Evolutionary conservation across 2,888 invertebrate genomes (phyloP).

Genomic region (Athalia cordata): DNA sequence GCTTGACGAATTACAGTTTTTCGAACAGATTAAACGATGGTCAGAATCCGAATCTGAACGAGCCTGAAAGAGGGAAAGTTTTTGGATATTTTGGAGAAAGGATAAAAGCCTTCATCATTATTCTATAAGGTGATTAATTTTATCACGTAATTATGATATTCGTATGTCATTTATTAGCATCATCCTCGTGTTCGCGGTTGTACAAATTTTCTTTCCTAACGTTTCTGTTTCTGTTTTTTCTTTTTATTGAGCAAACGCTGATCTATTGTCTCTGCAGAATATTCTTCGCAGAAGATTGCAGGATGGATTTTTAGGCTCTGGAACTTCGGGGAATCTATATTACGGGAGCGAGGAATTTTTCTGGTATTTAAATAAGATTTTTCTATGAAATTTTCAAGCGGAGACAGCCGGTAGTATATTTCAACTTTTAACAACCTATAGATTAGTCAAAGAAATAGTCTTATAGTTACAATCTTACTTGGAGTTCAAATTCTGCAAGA

Average conservation of each 20-base stretch:
- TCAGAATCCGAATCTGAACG: neutral
- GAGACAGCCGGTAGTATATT: neutral
- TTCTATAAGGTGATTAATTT: neutral
- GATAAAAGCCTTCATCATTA: neutral
- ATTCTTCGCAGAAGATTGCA: neutral
- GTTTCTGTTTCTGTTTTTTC: neutral
- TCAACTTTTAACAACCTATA: neutral
- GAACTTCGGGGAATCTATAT: conserved; percentile 27
- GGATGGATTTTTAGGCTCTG: neutral
- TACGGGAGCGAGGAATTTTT: neutral
- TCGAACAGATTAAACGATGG: conserved; percentile 16
- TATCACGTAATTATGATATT: neutral
- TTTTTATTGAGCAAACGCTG: neutral
- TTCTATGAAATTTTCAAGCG: neutral
- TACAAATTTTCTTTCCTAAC: conserved; percentile 9
- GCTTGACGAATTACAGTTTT: conserved; percentile 19
- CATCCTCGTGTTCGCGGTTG: conserved; percentile 32
- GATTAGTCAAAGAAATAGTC: neutral
- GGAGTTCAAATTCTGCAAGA: too few species aligned
- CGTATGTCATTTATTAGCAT: conserved; percentile 18
- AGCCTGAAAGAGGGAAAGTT: conserved; percentile 14
- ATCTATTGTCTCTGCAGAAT: neutral
- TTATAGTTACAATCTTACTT: too few species aligned
- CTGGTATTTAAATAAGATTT: neutral
- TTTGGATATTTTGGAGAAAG: neutral